These are phyloP conservation scores for Gryon sp. DNA, from an alignment of 1,140 invertebrate genomes.

Conservation along the genomic window DNA sequence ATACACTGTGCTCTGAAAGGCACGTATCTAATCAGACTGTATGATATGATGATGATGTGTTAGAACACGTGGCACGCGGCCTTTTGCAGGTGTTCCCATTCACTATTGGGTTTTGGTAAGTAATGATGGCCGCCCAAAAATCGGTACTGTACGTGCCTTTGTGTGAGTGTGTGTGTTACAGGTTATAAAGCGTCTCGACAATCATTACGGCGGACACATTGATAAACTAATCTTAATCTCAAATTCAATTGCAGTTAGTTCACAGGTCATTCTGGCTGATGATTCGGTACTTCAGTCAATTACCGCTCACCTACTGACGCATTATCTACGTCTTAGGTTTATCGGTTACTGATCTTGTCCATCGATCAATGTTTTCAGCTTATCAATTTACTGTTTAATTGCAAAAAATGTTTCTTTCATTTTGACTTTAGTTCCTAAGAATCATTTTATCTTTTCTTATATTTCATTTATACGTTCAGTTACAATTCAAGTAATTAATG, in stretches of 20 bases:
- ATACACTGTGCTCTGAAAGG: constrained; percentile 76
- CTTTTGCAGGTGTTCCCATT: constrained; percentile 78
- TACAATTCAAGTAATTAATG: too few relatives aligned
- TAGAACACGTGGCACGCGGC: constrained; percentile 78
- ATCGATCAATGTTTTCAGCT: constrained; percentile 53
- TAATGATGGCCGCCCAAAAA: constrained; percentile 78
- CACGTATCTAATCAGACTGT: constrained; percentile 77
- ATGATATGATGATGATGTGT: constrained; percentile 80
- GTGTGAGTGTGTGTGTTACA: constrained; percentile 77
- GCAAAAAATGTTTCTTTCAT: constrained; percentile 20
- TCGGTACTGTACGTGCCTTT: constrained; percentile 68
- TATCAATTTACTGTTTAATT: constrained; percentile 42
- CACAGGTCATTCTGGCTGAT: constrained; percentile 76
- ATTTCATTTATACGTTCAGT: neutral
- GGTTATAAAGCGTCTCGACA: constrained; percentile 56
- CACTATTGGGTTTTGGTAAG: constrained; percentile 75
- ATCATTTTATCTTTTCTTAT: neutral
- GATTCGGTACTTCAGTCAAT: constrained; percentile 49
- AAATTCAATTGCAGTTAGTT: constrained; percentile 70
- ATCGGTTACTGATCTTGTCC: constrained; percentile 47
- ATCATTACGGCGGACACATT: constrained; percentile 42
- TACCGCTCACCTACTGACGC: constrained; percentile 39
- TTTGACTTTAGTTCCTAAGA: constrained; percentile 30
- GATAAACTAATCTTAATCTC: constrained; percentile 64
- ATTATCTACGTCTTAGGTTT: constrained; percentile 45